These are phyloP conservation scores for Drosophila anceps DNA, from an alignment of 2,888 invertebrate species.

Conservation along the genomic window DNA sequence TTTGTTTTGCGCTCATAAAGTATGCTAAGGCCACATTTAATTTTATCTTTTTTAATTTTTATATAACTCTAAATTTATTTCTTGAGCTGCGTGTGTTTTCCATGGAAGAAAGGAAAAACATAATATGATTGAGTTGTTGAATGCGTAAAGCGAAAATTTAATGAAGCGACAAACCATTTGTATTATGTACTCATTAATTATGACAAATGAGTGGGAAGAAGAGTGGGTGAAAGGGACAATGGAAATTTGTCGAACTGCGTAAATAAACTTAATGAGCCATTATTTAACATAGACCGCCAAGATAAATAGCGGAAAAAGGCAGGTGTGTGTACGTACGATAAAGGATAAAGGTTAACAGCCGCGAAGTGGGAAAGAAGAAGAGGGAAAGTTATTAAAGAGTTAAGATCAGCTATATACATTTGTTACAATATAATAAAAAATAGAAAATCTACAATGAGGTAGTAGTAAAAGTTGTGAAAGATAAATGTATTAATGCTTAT, in stretches of 20 bases:
- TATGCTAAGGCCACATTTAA: slow-evolving; percentile 79
- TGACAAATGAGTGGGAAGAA: slow-evolving; percentile 34
- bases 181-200: slow-evolving; percentile 60
- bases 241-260: slow-evolving; percentile 43
- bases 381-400: not conserved
- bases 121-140: slow-evolving; percentile 29
- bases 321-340: slow-evolving; percentile 23
- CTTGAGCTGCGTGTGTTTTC: slow-evolving; percentile 41
- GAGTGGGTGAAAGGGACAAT: slow-evolving; percentile 2
- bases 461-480: not conserved
- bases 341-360: not conserved
- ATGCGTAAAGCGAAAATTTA: slow-evolving; percentile 43
- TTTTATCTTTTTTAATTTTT: slow-evolving; percentile 47
- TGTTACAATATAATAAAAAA: not conserved
- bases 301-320: slow-evolving; percentile 32
- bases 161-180: slow-evolving; percentile 57
- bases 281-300: slow-evolving; percentile 34
- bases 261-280: slow-evolving; percentile 69
- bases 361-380: not conserved
- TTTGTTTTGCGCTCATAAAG: slow-evolving; percentile 66
- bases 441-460: not conserved
- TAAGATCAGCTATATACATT: not conserved
- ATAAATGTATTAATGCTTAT: not conserved
- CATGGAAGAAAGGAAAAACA: not conserved
- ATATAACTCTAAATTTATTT: slow-evolving; percentile 35